A percentile compares a stretch with the other conserved stretches of the same genome.
phyloP scores from a whole-genome alignment of 2,888 invertebrate genomes.

The Aleiodes alternator region DNA sequence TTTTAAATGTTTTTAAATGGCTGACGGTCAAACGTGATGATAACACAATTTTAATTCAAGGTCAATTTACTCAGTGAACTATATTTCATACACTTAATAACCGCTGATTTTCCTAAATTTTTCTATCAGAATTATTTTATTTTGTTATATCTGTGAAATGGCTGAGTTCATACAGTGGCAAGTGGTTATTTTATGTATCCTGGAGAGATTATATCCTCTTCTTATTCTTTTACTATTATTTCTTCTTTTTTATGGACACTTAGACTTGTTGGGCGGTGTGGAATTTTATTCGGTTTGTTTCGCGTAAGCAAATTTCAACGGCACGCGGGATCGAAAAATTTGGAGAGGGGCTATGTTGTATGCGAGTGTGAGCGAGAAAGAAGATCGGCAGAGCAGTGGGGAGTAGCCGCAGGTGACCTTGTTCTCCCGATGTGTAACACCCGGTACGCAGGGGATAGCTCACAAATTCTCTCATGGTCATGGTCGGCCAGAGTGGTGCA shows the following conservation, averaged over 20 bases:
- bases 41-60: constrained; percentile 54
- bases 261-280: neutral
- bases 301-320: neutral
- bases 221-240: neutral
- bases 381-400: neutral
- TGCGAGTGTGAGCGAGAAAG: constrained; percentile 1
- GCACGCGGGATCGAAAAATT: too few species aligned
- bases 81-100: constrained; percentile 38
- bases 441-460: constrained; percentile 49
- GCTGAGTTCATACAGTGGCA: too few species aligned
- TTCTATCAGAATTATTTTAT: neutral
- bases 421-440: constrained; percentile 45
- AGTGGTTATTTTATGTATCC: neutral
- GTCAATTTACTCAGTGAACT: constrained; percentile 45
- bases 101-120: constrained; percentile 1
- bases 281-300: neutral
- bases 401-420: constrained; percentile 44
- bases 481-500: constrained; percentile 60
- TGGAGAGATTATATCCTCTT: neutral
- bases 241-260: neutral
- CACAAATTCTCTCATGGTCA: constrained; percentile 73
- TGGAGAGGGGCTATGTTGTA: too few species aligned
- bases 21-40: constrained; percentile 29
- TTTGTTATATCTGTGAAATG: neutral
- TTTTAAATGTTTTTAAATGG: neutral